Evolutionary conservation across 2,888 invertebrate genomes (phyloP).

Genomic region (Penaeus monodon): DNA sequence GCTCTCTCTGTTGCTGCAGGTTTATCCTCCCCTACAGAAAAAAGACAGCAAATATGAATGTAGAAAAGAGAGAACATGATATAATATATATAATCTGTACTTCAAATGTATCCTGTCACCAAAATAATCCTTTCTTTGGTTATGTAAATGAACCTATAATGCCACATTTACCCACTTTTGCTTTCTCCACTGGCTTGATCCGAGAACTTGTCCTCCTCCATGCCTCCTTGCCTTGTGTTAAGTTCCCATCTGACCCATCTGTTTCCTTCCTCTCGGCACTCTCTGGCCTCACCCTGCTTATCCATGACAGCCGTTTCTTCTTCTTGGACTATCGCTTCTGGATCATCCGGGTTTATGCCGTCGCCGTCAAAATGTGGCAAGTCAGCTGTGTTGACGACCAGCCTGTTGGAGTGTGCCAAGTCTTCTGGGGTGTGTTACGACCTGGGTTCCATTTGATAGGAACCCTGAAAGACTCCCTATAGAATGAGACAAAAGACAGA

Average conservation of each 20-base stretch:
- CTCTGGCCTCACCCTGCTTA: background rate
- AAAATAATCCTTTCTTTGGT: background rate
- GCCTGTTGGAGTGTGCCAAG: slow-evolving; percentile 5
- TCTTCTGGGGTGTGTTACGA: slow-evolving; percentile 11
- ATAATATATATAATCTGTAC: too few relatives aligned
- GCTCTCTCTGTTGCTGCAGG: slow-evolving; percentile 26
- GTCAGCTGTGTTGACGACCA: slow-evolving; percentile 14
- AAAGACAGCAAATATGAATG: background rate
- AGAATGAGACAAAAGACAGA: background rate
- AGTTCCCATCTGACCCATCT: background rate
- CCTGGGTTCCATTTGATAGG: slow-evolving; percentile 6
- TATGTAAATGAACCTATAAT: background rate
- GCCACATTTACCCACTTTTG: background rate
- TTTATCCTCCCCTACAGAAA: background rate
- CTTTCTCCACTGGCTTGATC: slow-evolving; percentile 17
- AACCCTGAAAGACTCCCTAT: background rate
- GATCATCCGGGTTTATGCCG: slow-evolving; percentile 39
- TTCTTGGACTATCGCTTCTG: slow-evolving; percentile 9
- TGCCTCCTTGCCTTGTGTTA: slow-evolving; percentile 5
- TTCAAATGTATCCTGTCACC: too few relatives aligned
- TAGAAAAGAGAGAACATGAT: background rate
- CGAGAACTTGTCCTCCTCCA: slow-evolving; percentile 24
- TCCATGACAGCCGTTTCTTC: background rate
- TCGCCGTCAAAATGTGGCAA: slow-evolving; percentile 22
- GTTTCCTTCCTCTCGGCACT: background rate